Evolutionary conservation across 2,888 invertebrate species (phyloP), one percentile per base, ranked within the genome.

Genomic region (Panorpa germanica): DNA sequence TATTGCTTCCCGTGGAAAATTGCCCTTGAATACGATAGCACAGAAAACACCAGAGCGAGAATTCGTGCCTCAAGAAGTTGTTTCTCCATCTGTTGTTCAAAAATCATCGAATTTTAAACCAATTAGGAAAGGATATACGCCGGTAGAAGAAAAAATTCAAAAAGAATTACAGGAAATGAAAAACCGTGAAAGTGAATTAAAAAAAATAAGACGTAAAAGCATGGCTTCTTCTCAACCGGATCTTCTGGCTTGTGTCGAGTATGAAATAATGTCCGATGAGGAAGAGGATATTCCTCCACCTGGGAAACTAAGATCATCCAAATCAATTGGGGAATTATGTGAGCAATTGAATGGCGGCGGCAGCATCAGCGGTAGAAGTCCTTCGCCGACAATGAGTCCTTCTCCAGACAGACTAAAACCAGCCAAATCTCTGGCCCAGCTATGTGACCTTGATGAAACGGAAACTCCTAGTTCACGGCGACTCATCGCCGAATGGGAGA

Each of bases 101-200:
- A 62, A 66, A 31, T 63, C 64, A 26, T 53, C 61, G 2, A 65
- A 67, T 38, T 72, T 71, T 2, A 65, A 68, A 39, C 67, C 69
- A 2, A 59, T 72, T 18, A 61, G 81, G 32, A 78, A 77, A 39
- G 81, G 81, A 10, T 81, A 67, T 49, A 70, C 82, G 4, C 77
- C 85, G 1, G 82, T 86, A 3, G 85, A 88, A 48, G 76, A 82
- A 43, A 83, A 82, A 52, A 88, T 90, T 42, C 78, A 82, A 45
- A 72, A 72, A 37, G 90, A 90, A 50, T 55, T 90, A 29, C 63
- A 71, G 45, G 86, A 88, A 43, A 76, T 86, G 66, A 76, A 80
- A 45, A 68, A 70, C 38, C 61, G 83, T 32, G 83, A 83, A 45
- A 71, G 74, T 38, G 83, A 83, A 45, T 55, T 83, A 24, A 77